These are phyloP conservation scores for Barbus barbus DNA, from an alignment of 2,113 vertebrate genomes.

Conservation along the genomic window DNA sequence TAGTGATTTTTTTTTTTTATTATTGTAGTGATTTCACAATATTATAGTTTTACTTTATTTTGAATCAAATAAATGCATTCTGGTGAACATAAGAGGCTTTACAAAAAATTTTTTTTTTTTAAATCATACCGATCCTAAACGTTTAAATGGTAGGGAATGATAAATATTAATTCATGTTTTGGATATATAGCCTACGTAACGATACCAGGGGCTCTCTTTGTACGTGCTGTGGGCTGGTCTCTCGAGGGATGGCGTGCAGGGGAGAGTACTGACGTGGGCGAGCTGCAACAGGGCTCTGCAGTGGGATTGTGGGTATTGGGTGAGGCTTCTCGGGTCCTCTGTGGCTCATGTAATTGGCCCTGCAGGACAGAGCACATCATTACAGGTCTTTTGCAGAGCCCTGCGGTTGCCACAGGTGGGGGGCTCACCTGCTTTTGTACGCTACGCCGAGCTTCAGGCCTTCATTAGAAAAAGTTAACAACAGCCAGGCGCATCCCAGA, in stretches of 20 bases:
- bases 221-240: slow-evolving; percentile 45
- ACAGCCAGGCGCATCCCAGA: slow-evolving; percentile 63
- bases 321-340: slow-evolving; percentile 48
- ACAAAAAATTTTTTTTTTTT: too few relatives aligned
- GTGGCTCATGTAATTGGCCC: slow-evolving; percentile 56
- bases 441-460: slow-evolving; percentile 55
- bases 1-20: too few relatives aligned
- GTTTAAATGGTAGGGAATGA: neutral
- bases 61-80: too few relatives aligned
- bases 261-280: slow-evolving; percentile 43
- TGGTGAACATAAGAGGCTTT: too few relatives aligned
- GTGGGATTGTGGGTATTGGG: slow-evolving; percentile 51
- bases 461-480: slow-evolving; percentile 69
- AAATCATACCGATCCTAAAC: neutral
- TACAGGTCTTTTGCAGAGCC: slow-evolving; percentile 50
- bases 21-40: neutral
- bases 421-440: slow-evolving; percentile 32
- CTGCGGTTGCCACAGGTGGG: slow-evolving; percentile 62
- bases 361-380: slow-evolving; percentile 57
- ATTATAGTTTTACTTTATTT: neutral
- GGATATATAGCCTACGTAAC: neutral
- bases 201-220: neutral
- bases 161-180: neutral
- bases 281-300: slow-evolving; percentile 37
- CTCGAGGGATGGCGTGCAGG: slow-evolving; percentile 48